These are phyloP conservation scores for Tympanuchus pallidicinctus DNA, from an alignment of 2,113 vertebrate genomes.

Conservation along the genomic window DNA sequence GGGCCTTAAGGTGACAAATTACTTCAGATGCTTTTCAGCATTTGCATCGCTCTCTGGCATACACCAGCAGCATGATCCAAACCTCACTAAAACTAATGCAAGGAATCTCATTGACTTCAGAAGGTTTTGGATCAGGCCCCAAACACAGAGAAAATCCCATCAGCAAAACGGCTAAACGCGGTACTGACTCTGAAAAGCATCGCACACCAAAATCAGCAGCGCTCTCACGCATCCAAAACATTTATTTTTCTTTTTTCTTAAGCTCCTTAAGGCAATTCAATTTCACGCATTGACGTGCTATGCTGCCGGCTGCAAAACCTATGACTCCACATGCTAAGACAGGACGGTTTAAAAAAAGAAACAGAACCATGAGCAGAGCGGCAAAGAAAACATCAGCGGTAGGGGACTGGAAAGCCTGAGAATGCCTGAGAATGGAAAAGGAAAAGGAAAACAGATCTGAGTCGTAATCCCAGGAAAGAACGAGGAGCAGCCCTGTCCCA, in stretches of 20 bases:
- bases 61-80: neutral
- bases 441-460: constrained; percentile 33
- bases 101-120: constrained; percentile 41
- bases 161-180: neutral
- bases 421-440: constrained; percentile 4
- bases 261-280: neutral
- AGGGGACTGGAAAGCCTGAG: constrained; percentile 34
- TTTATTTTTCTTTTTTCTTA: neutral
- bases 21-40: neutral
- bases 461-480: constrained; percentile 43
- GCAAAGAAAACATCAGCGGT: constrained; percentile 38
- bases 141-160: neutral
- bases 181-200: neutral
- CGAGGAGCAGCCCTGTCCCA: constrained; percentile 53
- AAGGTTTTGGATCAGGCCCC: constrained; percentile 5
- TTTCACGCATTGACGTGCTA: neutral
- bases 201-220: constrained; percentile 22
- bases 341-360: constrained; percentile 53
- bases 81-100: neutral
- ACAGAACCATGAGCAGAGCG: neutral
- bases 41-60: neutral
- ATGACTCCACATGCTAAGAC: constrained; percentile 2
- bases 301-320: constrained; percentile 42
- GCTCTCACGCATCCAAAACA: neutral
- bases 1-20: constrained; percentile 13